Evolutionary conservation across 2,888 invertebrate species (phyloP), one percentile per base, ranked within the genome.

Genomic region (Tromatobia lineatoria): DNA sequence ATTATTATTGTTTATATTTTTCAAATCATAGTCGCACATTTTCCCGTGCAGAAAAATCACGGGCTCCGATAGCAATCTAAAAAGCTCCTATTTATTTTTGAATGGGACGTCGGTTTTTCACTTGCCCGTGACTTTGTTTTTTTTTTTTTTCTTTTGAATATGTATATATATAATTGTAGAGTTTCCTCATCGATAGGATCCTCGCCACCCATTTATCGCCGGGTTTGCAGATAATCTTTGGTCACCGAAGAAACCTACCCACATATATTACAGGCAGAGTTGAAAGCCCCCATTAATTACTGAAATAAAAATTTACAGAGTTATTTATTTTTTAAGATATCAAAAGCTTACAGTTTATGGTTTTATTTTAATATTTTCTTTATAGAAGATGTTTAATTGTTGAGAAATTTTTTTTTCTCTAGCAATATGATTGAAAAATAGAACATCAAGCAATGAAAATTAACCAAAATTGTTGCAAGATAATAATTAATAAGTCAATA

Each of bases 161-260:
- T 38, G 34, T 29, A 10, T 54, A 11, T 59, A 13, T 25, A 23
- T 61, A 61, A 52, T 50, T 42, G 15, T 25, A 67, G 15, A 34
- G 38, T 67, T 70, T 61, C 20, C 50, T 50, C 50, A 50, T 61
- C 61, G 70, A 50, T 52, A 67, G 54, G 25, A 45, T 77, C 42
- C 45, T 77, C 59, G 69, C 34, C 59, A 42, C 38, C 18, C 59
- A 34, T 69, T 88, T 78, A 79, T 84, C 79, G 67, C 69, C 85
- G 42, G 85, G 85, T 73, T 85, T 84, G 86, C 59, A 85, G 87
- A 88, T 88, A 88, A 88, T 91, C 89, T 91, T 90, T 91, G 89
- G 88, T 90, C 87, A 86, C 86, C 90, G 88, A 90, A 89, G 87
- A 90, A 87, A 88, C 85, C 86, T 88, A 88, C 86, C 78, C 85